A percentile compares a stretch with the other conserved stretches of the same genome.
phyloP scores from a whole-genome alignment of 2,888 invertebrate genomes.

The Pristionchus exspectatus region DNA sequence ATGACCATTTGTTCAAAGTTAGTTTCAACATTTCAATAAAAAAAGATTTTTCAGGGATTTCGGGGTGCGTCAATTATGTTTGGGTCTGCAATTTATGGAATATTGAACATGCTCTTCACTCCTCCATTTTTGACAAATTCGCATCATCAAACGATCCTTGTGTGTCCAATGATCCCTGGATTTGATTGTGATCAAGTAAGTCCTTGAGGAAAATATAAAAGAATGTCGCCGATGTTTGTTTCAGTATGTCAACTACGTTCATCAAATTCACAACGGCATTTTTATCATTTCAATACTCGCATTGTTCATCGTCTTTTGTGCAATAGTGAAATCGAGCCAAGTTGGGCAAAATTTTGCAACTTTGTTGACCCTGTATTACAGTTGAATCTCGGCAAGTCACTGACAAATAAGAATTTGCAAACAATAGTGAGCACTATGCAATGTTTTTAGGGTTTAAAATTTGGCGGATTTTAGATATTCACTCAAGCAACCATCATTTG shows the following conservation, averaged over 20 bases:
- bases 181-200: neutral
- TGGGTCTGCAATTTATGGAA: neutral
- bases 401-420: neutral
- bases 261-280: neutral
- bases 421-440: neutral
- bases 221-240: too few species aligned
- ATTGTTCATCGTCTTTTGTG: neutral
- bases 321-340: neutral
- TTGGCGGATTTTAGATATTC: neutral
- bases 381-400: neutral
- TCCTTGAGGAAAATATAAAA: too few species aligned
- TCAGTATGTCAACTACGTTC: neutral
- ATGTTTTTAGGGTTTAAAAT: too few species aligned
- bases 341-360: neutral
- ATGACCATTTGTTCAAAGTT: neutral
- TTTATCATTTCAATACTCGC: neutral
- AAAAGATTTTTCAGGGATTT: neutral
- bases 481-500: constrained; percentile 8
- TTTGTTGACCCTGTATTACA: neutral
- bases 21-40: neutral
- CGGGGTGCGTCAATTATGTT: neutral
- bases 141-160: neutral
- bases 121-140: constrained; percentile 6
- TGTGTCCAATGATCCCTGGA: neutral
- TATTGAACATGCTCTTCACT: neutral